Conservation (phyloP, 2,888 invertebrate species). For the Drosophila neoperkinsi region DNA sequence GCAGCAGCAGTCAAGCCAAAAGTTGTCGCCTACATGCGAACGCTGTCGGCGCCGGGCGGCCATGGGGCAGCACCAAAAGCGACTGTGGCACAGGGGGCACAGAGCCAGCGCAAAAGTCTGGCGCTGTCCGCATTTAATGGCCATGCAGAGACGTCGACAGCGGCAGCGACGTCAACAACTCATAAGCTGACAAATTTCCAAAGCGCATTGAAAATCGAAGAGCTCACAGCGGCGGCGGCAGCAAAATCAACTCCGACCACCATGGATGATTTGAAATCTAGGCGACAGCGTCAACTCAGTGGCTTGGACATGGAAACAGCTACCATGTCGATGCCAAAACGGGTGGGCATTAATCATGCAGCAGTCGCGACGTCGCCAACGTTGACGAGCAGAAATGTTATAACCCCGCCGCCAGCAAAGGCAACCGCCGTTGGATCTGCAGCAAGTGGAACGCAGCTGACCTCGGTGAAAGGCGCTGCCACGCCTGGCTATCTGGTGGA, state of each 20-base stretch:
- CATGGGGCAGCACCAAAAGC: slow-evolving; percentile 36
- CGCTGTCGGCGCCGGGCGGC: slow-evolving; percentile 82
- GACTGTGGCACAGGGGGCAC: slow-evolving; percentile 46
- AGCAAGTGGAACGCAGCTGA: slow-evolving; percentile 54
- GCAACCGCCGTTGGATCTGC: slow-evolving; percentile 23
- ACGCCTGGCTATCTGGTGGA: slow-evolving; percentile 80
- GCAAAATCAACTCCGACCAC: slow-evolving; percentile 51
- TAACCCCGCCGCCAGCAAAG: slow-evolving; percentile 67
- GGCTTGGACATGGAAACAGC: slow-evolving; percentile 81
- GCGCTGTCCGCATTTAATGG: slow-evolving; percentile 59
- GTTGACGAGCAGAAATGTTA: slow-evolving; percentile 63
- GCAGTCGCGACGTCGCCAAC: slow-evolving; percentile 70
- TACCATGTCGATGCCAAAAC: slow-evolving; percentile 81
- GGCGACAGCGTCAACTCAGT: slow-evolving; percentile 82
- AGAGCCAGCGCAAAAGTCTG: slow-evolving; percentile 70
- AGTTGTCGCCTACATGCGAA: slow-evolving; percentile 82
- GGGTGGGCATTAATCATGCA: slow-evolving; percentile 83
- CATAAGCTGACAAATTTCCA: slow-evolving; percentile 83
- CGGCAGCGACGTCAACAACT: slow-evolving; percentile 51
- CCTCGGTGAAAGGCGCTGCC: slow-evolving; percentile 59
- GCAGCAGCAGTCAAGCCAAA: slow-evolving; percentile 63
- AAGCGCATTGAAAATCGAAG: slow-evolving; percentile 83
- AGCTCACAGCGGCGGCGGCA: slow-evolving; percentile 62
- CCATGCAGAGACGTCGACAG: slow-evolving; percentile 48
- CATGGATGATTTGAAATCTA: slow-evolving; percentile 77